These are phyloP conservation scores for Diogma glabrata DNA, from an alignment of 2,888 invertebrate genomes.

Conservation along the genomic window DNA sequence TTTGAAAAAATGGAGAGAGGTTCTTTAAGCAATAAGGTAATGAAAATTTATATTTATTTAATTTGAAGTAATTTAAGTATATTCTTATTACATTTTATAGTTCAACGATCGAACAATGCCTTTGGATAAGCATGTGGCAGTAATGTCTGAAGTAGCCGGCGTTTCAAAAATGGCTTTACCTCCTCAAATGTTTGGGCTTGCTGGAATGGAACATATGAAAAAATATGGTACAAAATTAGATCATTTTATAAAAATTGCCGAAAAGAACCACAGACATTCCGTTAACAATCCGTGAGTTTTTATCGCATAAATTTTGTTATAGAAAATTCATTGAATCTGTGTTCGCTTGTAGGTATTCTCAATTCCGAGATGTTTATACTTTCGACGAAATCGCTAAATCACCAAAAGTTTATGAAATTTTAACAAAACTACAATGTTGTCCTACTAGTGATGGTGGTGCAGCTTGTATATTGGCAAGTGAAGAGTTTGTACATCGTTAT, in stretches of 20 bases:
- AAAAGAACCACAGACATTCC: constrained; percentile 96
- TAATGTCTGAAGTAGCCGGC: constrained; percentile 75
- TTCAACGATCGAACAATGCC: constrained; percentile 77
- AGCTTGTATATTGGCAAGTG: constrained; percentile 82
- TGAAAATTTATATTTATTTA: neutral
- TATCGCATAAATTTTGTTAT: constrained; percentile 1
- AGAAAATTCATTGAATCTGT: constrained; percentile 6
- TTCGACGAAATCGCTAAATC: constrained; percentile 83
- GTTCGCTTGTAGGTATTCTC: constrained; percentile 56
- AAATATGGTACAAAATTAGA: constrained; percentile 80
- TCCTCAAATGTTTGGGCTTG: constrained; percentile 94
- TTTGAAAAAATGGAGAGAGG: constrained; percentile 98
- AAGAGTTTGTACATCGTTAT: constrained; percentile 76
- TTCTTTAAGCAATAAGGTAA: constrained; percentile 64
- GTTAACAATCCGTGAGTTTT: constrained; percentile 79
- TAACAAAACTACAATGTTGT: constrained; percentile 95
- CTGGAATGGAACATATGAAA: constrained; percentile 77
- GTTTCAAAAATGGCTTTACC: constrained; percentile 76
- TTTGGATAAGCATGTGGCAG: constrained; percentile 73
- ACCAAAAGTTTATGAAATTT: constrained; percentile 76
- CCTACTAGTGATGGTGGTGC: constrained; percentile 98
- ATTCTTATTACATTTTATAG: constrained; percentile 29
- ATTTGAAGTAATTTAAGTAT: neutral
- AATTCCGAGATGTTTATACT: constrained; percentile 84
- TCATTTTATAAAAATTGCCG: constrained; percentile 95